A percentile compares a stretch with the other conserved stretches of the same genome.
Evolutionary conservation across 2,797 vertebrate genomes (phyloP).

Genomic region (Acanthurus tractus): DNA sequence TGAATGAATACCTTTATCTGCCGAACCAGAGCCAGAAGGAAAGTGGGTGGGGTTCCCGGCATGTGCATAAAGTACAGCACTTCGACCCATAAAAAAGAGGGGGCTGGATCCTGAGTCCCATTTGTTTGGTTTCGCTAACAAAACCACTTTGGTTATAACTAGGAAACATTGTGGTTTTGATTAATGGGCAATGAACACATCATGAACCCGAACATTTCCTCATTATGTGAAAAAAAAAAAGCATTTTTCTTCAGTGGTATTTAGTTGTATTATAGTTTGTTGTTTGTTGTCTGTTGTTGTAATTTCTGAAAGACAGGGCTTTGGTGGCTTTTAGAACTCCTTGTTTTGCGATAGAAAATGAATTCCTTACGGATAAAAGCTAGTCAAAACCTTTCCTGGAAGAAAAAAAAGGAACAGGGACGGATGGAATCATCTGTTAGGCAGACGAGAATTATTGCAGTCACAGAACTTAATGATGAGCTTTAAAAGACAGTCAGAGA

Average conservation of each 20-base stretch:
- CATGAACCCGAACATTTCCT: not conserved
- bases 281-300: not conserved
- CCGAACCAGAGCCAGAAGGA: not conserved
- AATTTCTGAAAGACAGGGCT: not conserved
- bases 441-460: not conserved
- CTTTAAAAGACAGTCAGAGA: not conserved
- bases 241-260: no score
- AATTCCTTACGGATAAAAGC: not conserved
- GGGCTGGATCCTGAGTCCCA: not conserved
- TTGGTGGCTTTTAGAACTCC: not conserved
- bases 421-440: not conserved
- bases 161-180: not conserved
- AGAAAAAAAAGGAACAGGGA: not conserved
- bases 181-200: constrained; percentile 1
- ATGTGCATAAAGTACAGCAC: not conserved
- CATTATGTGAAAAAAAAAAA: not conserved
- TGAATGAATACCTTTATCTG: constrained; percentile 2
- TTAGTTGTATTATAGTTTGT: not conserved
- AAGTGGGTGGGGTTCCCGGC: not conserved
- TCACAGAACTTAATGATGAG: not conserved
- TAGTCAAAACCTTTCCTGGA: not conserved
- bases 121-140: not conserved
- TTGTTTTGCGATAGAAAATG: constrained; percentile 4
- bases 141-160: not conserved
- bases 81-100: not conserved